phyloP scores from a whole-genome alignment of 2,113 vertebrate genomes.

The Prochilodus magdalenae region DNA sequence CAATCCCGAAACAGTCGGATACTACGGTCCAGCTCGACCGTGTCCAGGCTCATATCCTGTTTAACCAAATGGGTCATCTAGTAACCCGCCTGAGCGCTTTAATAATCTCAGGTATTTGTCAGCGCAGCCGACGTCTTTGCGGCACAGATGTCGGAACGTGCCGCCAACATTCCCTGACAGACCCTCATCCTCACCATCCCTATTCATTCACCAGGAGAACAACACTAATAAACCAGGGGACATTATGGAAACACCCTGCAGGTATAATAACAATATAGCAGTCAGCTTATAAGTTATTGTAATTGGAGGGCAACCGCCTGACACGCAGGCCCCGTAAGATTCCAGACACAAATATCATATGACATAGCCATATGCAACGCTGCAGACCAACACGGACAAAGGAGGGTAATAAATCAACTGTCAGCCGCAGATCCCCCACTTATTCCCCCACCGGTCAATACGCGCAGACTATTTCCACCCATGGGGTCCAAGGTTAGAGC shows the following conservation, averaged over 20 bases:
- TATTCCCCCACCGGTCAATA: conserved; percentile 46
- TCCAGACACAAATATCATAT: conserved; percentile 55
- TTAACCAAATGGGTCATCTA: background rate
- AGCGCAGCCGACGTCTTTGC: background rate
- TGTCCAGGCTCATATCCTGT: background rate
- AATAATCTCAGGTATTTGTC: background rate
- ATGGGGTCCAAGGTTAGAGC: conserved; percentile 42
- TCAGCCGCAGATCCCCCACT: conserved; percentile 44
- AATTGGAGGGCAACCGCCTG: conserved; percentile 52
- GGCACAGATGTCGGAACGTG: background rate
- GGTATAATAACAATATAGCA: conserved; percentile 38
- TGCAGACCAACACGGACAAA: conserved; percentile 54
- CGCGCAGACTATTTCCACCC: conserved; percentile 41
- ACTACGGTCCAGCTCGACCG: background rate
- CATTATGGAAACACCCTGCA: conserved; percentile 31
- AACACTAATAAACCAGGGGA: conserved; percentile 4
- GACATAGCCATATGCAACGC: conserved; percentile 50
- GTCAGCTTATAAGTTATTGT: conserved; percentile 47
- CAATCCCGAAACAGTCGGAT: no score
- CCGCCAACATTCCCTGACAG: background rate
- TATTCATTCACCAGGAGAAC: background rate
- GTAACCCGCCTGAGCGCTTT: background rate
- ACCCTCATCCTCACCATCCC: background rate
- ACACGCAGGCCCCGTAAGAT: conserved; percentile 47
- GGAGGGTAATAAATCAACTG: conserved; percentile 59